Evolutionary conservation across 2,113 vertebrate genomes (phyloP).

Genomic region (Urocynchramus pylzowi): DNA sequence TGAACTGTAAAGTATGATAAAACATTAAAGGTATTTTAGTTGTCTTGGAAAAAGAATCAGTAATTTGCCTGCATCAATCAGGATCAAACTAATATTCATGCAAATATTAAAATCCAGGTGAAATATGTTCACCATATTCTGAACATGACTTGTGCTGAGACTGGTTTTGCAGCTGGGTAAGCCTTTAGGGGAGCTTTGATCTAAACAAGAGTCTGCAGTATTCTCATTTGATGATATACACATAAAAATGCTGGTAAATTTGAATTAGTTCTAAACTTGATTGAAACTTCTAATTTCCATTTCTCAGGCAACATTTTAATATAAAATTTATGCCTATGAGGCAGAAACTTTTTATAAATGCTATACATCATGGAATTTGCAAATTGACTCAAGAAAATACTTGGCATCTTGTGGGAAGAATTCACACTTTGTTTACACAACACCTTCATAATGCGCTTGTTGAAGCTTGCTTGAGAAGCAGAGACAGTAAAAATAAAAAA

Average conservation of each 20-base stretch:
- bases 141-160: neutral
- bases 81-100: neutral
- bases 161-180: neutral
- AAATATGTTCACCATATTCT: neutral
- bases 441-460: neutral
- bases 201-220: neutral
- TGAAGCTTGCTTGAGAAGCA: neutral
- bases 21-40: neutral
- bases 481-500: neutral
- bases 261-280: conserved; percentile 28
- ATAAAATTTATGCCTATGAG: neutral
- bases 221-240: neutral
- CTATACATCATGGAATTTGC: neutral
- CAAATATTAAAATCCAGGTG: neutral
- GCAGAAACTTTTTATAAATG: conserved; percentile 2
- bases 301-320: neutral
- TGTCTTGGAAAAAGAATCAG: neutral
- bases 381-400: neutral
- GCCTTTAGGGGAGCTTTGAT: neutral
- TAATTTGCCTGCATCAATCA: neutral
- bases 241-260: conserved; percentile 33
- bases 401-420: neutral
- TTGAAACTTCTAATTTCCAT: conserved; percentile 35
- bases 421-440: conserved; percentile 4
- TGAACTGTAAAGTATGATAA: neutral